Percentiles rank a stretch among this genome's conserved stretches.
Conservation (phyloP, 2,888 invertebrate species). For the Seira ritae region DNA sequence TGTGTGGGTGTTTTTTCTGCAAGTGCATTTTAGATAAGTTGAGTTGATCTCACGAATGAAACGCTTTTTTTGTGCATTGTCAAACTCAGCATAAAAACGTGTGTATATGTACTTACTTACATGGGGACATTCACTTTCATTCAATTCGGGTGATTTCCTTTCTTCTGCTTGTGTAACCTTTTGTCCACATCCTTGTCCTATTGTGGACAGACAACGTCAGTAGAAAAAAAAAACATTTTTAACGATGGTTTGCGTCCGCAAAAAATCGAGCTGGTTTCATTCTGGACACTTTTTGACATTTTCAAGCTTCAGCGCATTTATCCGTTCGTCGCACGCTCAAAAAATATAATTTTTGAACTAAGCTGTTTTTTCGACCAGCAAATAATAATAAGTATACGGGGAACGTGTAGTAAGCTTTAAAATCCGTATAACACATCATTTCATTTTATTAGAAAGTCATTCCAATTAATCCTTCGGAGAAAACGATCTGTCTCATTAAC, state of each 20-base stretch:
- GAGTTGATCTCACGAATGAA: background rate
- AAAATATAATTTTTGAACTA: no score
- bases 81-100: conserved; percentile 5
- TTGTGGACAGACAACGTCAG: background rate
- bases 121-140: background rate
- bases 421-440: background rate
- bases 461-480: conserved; percentile 68
- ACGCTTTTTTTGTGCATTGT: conserved; percentile 6
- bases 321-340: no score
- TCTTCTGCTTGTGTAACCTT: background rate
- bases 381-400: no score
- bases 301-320: no score
- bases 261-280: no score
- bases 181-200: background rate
- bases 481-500: conserved; percentile 72
- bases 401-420: no score
- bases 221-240: no score
- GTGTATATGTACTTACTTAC: background rate
- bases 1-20: background rate
- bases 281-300: no score
- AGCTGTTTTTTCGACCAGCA: no score
- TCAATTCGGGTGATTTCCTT: background rate
- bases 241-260: no score
- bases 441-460: conserved; percentile 5
- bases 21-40: background rate